These are phyloP conservation scores for Megalops atlanticus DNA, from an alignment of 2,113 vertebrate genomes.

Conservation along the genomic window DNA sequence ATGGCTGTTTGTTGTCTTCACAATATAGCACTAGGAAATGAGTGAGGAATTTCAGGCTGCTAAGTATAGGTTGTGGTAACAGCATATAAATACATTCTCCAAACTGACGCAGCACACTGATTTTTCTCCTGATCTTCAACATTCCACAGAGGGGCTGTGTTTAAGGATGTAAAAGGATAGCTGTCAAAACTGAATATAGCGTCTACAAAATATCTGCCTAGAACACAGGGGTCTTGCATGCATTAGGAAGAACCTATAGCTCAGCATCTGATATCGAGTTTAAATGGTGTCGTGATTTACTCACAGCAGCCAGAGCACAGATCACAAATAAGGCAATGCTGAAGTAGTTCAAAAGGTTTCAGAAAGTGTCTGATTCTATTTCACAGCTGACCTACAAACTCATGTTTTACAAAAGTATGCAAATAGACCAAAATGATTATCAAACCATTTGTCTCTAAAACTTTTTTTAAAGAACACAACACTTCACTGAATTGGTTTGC, in stretches of 20 bases:
- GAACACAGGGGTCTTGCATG: neutral
- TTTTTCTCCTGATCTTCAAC: neutral
- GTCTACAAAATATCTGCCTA: neutral
- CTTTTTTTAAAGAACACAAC: too few species aligned
- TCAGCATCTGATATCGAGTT: neutral
- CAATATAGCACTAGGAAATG: neutral
- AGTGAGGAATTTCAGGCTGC: neutral
- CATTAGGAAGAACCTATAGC: neutral
- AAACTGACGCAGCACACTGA: neutral
- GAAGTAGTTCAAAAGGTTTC: too few species aligned
- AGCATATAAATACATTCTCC: neutral
- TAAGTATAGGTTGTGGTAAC: neutral
- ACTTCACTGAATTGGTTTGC: too few species aligned
- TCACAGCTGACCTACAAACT: neutral
- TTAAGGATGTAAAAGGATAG: too few species aligned
- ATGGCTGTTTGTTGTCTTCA: too few species aligned
- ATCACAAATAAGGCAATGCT: too few species aligned
- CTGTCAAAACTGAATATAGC: neutral
- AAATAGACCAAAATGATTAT: neutral
- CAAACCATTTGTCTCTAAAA: neutral
- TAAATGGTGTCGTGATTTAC: neutral
- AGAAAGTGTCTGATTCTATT: neutral
- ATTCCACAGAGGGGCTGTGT: too few species aligned
- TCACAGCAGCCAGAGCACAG: neutral
- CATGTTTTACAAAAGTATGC: neutral